Base-by-base conservation (phyloP, 2,888 invertebrate genomes). In the Macrosiphum euphorbiae region DNA sequence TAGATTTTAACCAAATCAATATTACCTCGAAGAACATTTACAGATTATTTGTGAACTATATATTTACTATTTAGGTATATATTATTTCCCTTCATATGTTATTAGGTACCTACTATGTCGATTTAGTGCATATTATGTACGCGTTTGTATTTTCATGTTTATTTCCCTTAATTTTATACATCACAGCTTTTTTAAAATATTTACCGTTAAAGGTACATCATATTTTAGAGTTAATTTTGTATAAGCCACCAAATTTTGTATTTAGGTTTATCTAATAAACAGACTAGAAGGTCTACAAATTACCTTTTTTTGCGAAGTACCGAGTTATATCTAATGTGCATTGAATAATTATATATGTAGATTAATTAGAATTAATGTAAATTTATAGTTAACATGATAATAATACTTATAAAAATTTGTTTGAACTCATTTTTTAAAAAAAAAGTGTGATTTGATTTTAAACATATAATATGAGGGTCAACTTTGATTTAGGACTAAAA, bases 401-500 rank as follows among this genome's bases (percentile, higher is more conserved):
- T 8, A 67, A n/a, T 16, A 67, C 28, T 61, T 58, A 67, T 13
- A n/a, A 67, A 67, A 67, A 67, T 1, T 13, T 11, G 13, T 78
- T 78, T 78, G 20, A 78, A 78, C 3, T 2, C 8, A 35, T 35
- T 67, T 13, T 44, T 16, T 0, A 7, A 58, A 58, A 58, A 58
- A 58, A 58, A 58, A 58, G 20, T n/a, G 5, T n/a, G 35, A 26
- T 26, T 8, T 58, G 7, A 58, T 78, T 78, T 20, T 44, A 10
- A 28, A 47, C 28, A 35, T 35, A 52, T 88, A 87, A 0, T n/a
- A 52, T 88, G 41, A 11, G 13, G 13, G 58, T 44, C 16, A 28
- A 26, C 88, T 89, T 88, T 88, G 55, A 89, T 89, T 89, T 58
- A 89, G 13, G 11, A 58, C 16, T 28, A 41, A 58, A 58, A 58